Base-by-base conservation (phyloP, 2,888 invertebrate species). In the Nomada fabriciana region DNA sequence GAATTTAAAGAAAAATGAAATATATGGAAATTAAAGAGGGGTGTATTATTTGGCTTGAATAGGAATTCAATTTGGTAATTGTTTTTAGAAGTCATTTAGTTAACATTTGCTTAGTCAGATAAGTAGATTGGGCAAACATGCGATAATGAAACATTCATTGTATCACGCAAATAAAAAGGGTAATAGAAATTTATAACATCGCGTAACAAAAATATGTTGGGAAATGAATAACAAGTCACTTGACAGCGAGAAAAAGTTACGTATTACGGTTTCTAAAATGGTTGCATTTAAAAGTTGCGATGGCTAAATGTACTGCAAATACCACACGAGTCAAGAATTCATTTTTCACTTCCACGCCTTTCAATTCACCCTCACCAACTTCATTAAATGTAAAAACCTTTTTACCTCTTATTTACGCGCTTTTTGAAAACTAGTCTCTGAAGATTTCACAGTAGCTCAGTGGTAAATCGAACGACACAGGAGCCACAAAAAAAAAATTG, bases 251-350 rank as follows among this genome's bases (percentile, higher is more conserved):
- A n/a, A 69, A 69, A 15, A 25, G 25, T 69, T 69, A 9, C 25
- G 43, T 57, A 69, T 69, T 69, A 11, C 42, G 42, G 25, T 4
- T 42, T 69, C 57, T 69, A 57, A 25, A 69, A 57, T 18, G 42
- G 1, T 25, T 13, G 55, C n/a, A 10, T 42, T 53, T 68, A 15
- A 55, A 36, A 18, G 25, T 47, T 69, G 10, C n/a, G 25, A 59
- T 20, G 53, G 10, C 0, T 10, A 69, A 47, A 47, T 68, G n/a
- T 9, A 13, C 15, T 3, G n/a, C 11, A 10, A 67, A 67, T 36
- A 15, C 29, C 36, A 15, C n/a, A 52, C 0, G 15, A 11, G 20
- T 15, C 10, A 4, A 42, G 53, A 53, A 53, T 67, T 36, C 18
- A 2, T 23, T 29, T 67, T 53, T 11, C 15, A 67, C 18, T 67